phyloP scores from a whole-genome alignment of 1,140 invertebrate species.

The Sitophilus oryzae region DNA sequence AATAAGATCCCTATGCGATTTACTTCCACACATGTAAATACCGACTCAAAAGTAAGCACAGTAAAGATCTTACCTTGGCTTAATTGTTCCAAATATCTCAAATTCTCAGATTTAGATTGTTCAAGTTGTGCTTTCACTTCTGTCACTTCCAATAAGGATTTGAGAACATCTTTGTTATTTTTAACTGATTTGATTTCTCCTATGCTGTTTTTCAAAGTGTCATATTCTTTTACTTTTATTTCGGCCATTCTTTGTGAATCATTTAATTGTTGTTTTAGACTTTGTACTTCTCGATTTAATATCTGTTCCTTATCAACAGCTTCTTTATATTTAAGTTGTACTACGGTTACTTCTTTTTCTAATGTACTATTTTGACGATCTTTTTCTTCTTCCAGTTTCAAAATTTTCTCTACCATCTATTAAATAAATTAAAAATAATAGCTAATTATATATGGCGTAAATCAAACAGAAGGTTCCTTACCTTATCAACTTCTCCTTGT shows the following conservation, averaged over 20 bases:
- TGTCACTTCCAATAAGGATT: slow-evolving; percentile 44
- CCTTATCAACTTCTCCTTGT: slow-evolving; percentile 45
- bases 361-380: slow-evolving; percentile 38
- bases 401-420: slow-evolving; percentile 37
- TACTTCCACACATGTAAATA: too few relatives aligned
- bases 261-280: slow-evolving; percentile 23
- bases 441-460: neutral
- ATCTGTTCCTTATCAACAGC: slow-evolving; percentile 19
- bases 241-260: slow-evolving; percentile 33
- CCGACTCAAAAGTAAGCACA: too few relatives aligned
- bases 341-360: slow-evolving; percentile 34
- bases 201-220: slow-evolving; percentile 45
- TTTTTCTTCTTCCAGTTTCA: slow-evolving; percentile 43
- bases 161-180: slow-evolving; percentile 41
- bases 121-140: slow-evolving; percentile 49
- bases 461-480: slow-evolving; percentile 5
- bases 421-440: neutral
- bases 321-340: slow-evolving; percentile 28
- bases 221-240: slow-evolving; percentile 40
- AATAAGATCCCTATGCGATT: too few relatives aligned
- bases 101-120: slow-evolving; percentile 45
- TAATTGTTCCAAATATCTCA: slow-evolving; percentile 41
- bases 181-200: slow-evolving; percentile 45
- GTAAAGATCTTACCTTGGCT: slow-evolving; percentile 31
- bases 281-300: slow-evolving; percentile 23